Evolutionary conservation across 2,888 invertebrate species (phyloP), one percentile per base, ranked within the genome.

Genomic region (Eueremaeus valkanovi): DNA sequence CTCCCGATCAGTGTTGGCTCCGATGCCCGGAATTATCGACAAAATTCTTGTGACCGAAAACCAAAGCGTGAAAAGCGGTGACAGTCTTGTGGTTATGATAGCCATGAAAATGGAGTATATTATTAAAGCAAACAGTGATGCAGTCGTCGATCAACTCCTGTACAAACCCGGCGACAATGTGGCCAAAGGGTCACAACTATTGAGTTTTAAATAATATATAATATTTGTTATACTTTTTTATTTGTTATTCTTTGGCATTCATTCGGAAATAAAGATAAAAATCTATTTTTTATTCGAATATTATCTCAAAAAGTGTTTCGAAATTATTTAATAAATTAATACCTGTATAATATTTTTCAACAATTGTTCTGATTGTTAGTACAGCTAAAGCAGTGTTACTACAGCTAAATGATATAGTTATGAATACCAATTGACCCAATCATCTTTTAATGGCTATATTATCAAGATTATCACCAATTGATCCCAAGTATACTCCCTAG

Each of bases 61-160:
- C 0, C 91, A 95, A 81, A 79, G 83, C 81, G 95, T 99, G 3
- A 88, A 89, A 78, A 88, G 89, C 82, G 97, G 96, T 0, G 95
- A 98, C 82, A 90, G 92, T 0, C 85, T 99, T 2, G 90, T 97
- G 77, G 91, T 97, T 63, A 90, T 99, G 82, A 95, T 96, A 79
- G 99, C 99, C 0, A 99, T 99, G 99, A 99, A 99, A 86, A 99
- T 99, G 99, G 99, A 99, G 87, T 92, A 97, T 83, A 90, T 95
- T 18, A 90, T 99, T 18, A 91, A 91, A 80, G 92, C 96, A 2
- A 89, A 90, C 0, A 86, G 88, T 63, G 89, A 90, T 82, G 95
- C 92, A 68, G 87, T 86, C 8, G 88, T 98, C 3, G 88, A 90
- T 68, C 87, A 88, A 3, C 85, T 97, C 40, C 83, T 87, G 2